These are phyloP conservation scores for Peromyscus leucopus DNA, from an alignment of 2,113 vertebrate species.

Conservation along the genomic window DNA sequence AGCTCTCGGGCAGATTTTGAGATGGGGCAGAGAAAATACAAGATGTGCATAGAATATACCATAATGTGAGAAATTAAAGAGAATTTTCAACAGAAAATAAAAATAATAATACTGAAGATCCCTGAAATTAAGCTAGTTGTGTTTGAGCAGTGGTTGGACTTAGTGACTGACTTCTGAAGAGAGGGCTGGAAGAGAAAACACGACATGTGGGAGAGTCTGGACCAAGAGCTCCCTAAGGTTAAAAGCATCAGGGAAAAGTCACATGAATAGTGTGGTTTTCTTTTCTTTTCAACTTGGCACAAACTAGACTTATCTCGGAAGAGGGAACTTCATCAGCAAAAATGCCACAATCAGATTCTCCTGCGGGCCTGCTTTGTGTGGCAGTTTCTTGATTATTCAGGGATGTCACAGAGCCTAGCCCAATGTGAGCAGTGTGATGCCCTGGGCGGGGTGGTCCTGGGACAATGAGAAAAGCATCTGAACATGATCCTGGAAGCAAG, in stretches of 20 bases:
- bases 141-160: neutral
- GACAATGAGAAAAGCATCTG: neutral
- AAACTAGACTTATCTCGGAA: neutral
- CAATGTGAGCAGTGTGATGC: neutral
- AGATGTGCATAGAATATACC: neutral
- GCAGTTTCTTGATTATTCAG: neutral
- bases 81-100: neutral
- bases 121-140: neutral
- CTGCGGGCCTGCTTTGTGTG: neutral
- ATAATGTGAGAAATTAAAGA: neutral
- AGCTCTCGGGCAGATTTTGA: neutral
- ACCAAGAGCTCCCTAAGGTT: neutral
- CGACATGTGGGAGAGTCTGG: rapidly evolving
- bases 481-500: neutral
- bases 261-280: neutral
- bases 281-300: neutral
- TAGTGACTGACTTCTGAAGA: neutral
- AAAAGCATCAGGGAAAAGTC: neutral
- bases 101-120: neutral
- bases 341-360: neutral
- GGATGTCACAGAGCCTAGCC: neutral
- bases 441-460: neutral
- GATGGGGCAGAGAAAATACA: neutral
- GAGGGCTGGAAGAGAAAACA: neutral
- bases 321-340: neutral